phyloP scores from a whole-genome alignment of 2,888 invertebrate species.

The Nycteola revayana region DNA sequence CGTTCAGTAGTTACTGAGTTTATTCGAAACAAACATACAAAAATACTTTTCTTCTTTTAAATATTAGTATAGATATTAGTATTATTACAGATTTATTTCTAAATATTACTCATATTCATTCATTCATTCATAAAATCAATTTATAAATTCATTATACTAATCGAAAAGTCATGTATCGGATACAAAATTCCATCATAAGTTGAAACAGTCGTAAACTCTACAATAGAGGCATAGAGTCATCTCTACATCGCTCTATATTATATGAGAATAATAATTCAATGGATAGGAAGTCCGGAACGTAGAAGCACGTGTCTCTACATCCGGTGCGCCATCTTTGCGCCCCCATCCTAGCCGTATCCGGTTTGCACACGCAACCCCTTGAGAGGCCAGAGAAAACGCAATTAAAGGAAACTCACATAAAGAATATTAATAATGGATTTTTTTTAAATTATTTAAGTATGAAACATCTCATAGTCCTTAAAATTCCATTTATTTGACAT shows the following conservation, averaged over 20 bases:
- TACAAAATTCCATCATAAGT: slow-evolving; percentile 17
- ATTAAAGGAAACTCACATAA: neutral
- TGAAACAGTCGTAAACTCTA: slow-evolving; percentile 10
- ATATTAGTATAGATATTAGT: no score
- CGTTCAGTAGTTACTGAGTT: no score
- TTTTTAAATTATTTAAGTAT: no score
- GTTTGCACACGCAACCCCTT: slow-evolving; percentile 73
- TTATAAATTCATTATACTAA: slow-evolving; percentile 13
- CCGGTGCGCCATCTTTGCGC: slow-evolving; percentile 77
- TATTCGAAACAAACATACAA: no score
- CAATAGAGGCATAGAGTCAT: slow-evolving; percentile 15
- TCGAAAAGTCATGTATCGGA: slow-evolving; percentile 36
- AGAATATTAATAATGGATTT: no score
- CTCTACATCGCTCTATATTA: slow-evolving; percentile 21
- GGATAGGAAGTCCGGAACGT: slow-evolving; percentile 73
- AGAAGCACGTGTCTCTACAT: slow-evolving; percentile 75
- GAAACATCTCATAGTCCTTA: no score
- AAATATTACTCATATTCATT: no score
- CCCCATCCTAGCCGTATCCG: slow-evolving; percentile 60
- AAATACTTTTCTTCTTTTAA: no score
- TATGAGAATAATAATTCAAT: slow-evolving; percentile 73
- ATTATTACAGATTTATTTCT: no score
- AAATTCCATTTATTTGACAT: no score
- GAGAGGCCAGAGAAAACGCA: slow-evolving; percentile 47
- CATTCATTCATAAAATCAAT: no score